A percentile compares a stretch with the other conserved stretches of the same genome.
These are phyloP conservation scores for Dione juno DNA, from an alignment of 2,888 invertebrate genomes.

Conservation along the genomic window DNA sequence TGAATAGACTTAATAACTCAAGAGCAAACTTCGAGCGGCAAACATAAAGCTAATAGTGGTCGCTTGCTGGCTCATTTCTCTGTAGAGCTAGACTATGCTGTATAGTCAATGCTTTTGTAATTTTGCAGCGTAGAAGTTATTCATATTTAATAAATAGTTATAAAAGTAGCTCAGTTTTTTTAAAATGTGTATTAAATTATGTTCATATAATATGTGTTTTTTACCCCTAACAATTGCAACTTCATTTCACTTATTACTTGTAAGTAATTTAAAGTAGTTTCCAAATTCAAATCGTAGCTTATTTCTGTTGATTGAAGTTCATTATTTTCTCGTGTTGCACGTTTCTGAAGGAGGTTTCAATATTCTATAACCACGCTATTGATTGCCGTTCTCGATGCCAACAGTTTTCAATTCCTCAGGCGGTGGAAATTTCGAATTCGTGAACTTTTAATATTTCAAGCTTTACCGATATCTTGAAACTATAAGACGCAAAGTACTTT, in stretches of 20 bases:
- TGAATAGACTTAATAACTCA: constrained; percentile 36
- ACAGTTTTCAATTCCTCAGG: constrained; percentile 36
- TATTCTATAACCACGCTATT: constrained; percentile 38
- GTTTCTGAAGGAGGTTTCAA: constrained; percentile 31
- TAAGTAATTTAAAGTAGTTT: too few species aligned
- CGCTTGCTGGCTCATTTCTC: constrained; percentile 17
- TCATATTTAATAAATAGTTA: not conserved
- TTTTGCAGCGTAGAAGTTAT: not conserved
- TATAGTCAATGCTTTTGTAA: not conserved
- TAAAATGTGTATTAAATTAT: too few species aligned
- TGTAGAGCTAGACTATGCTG: constrained; percentile 2
- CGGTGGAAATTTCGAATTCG: constrained; percentile 34
- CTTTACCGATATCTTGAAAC: constrained; percentile 35
- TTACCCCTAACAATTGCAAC: not conserved
- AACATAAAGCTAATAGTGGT: constrained; percentile 44
- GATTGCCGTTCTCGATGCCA: constrained; percentile 36
- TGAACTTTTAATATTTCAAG: constrained; percentile 43
- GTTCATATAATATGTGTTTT: too few species aligned
- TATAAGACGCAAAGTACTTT: constrained; percentile 23
- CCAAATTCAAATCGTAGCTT: not conserved
- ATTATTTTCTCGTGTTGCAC: constrained; percentile 14
- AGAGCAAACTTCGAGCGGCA: constrained; percentile 38
- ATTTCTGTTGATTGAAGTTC: constrained; percentile 2
- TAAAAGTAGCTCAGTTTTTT: too few species aligned
- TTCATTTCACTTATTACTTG: not conserved